These are phyloP conservation scores for Ceyx margarethae DNA, from an alignment of 2,113 vertebrate species.

Conservation along the genomic window DNA sequence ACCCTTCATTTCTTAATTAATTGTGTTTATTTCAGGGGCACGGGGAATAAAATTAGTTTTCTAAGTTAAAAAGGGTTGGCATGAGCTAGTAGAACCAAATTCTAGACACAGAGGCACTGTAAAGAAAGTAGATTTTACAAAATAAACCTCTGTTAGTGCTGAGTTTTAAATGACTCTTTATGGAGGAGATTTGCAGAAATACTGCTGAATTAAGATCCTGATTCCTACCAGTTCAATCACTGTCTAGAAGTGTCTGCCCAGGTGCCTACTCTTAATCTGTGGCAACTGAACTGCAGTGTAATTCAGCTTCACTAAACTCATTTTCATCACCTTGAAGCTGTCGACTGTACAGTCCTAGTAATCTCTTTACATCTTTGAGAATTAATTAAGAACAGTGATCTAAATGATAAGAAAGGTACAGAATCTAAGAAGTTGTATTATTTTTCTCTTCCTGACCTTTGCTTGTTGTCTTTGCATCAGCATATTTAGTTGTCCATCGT, in stretches of 20 bases:
- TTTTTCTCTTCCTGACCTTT: not conserved
- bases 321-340: not conserved
- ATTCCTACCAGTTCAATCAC: not conserved
- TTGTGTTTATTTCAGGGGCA: not conserved
- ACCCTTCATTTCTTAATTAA: not conserved
- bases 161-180: not conserved
- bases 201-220: not conserved
- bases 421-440: not conserved
- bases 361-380: not conserved
- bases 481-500: not conserved
- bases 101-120: not conserved
- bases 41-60: not conserved
- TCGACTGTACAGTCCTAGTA: not conserved
- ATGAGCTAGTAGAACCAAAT: not conserved
- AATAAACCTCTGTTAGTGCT: not conserved
- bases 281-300: not conserved
- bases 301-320: not conserved
- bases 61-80: not conserved
- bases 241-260: not conserved
- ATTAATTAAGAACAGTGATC: rapidly evolving
- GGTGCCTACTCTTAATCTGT: not conserved
- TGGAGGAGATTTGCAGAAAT: not conserved
- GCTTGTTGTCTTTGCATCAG: not conserved
- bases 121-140: not conserved
- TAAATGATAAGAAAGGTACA: not conserved